phyloP scores from a whole-genome alignment of 2,113 vertebrate genomes.

The Lates calcarifer region DNA sequence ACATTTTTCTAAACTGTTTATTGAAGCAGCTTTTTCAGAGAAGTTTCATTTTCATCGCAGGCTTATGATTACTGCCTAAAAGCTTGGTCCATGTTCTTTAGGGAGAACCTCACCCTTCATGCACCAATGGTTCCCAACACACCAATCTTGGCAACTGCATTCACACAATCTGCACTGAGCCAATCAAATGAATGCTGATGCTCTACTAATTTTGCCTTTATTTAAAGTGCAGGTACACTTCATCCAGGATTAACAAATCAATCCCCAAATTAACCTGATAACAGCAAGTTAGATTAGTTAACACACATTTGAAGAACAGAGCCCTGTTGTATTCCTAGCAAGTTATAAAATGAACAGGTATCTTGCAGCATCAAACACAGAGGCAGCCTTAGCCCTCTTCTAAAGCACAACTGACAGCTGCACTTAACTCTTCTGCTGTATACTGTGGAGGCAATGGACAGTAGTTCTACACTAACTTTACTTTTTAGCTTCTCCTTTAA shows the following conservation, averaged over 20 bases:
- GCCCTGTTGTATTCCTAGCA: neutral
- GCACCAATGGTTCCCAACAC: neutral
- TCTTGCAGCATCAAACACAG: neutral
- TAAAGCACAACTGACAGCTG: neutral
- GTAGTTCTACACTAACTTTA: neutral
- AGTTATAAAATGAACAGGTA: neutral
- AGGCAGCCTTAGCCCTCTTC: neutral
- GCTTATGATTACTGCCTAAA: neutral
- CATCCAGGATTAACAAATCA: neutral
- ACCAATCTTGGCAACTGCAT: neutral
- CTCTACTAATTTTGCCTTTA: neutral
- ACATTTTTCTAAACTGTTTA: neutral
- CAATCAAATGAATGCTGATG: neutral
- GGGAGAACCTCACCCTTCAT: neutral
- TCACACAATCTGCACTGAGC: neutral
- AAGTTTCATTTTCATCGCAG: neutral
- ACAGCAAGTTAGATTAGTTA: slow-evolving; percentile 4
- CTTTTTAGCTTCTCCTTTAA: neutral
- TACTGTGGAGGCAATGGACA: neutral
- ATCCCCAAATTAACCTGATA: neutral
- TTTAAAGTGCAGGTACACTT: neutral
- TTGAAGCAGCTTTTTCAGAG: neutral
- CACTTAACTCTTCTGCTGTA: neutral
- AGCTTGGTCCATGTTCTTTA: neutral
- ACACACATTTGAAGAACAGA: neutral